Conservation (phyloP, 2,113 vertebrate species). For the Ictalurus punctatus region DNA sequence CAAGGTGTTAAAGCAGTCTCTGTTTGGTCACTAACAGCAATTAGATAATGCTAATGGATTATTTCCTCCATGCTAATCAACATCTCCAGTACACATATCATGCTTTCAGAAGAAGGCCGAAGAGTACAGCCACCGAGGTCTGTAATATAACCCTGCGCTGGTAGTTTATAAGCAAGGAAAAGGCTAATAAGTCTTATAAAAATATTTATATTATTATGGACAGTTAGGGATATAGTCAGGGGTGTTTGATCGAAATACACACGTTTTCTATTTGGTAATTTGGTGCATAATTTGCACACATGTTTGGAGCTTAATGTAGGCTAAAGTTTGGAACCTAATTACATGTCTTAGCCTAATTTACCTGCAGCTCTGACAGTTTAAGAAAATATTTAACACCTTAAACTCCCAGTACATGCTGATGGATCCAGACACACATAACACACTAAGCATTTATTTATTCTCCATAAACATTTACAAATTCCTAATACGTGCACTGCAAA, state of each 20-base stretch:
- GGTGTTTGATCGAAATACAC: neutral
- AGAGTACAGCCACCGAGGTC: neutral
- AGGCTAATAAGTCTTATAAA: neutral
- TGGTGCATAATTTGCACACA: neutral
- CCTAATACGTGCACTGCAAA: neutral
- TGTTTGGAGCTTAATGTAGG: neutral
- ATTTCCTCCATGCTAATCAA: constrained; percentile 27
- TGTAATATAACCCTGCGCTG: neutral
- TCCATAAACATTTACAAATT: neutral
- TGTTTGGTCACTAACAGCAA: constrained; percentile 29
- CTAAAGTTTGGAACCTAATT: too few relatives aligned
- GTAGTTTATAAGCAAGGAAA: neutral
- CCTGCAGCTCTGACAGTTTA: neutral
- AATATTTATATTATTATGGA: neutral
- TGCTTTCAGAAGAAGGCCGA: neutral
- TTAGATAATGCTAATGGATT: constrained; percentile 26
- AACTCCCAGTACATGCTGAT: neutral
- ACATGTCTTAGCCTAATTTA: neutral
- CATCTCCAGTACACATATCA: constrained; percentile 7
- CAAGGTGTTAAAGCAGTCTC: constrained; percentile 27
- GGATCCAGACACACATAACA: neutral
- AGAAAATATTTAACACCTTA: neutral
- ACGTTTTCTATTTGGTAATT: neutral
- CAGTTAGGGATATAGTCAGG: neutral
- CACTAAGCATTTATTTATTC: neutral